Evolutionary conservation across 2,113 vertebrate genomes (phyloP).

Genomic region (Epinephelus lanceolatus): DNA sequence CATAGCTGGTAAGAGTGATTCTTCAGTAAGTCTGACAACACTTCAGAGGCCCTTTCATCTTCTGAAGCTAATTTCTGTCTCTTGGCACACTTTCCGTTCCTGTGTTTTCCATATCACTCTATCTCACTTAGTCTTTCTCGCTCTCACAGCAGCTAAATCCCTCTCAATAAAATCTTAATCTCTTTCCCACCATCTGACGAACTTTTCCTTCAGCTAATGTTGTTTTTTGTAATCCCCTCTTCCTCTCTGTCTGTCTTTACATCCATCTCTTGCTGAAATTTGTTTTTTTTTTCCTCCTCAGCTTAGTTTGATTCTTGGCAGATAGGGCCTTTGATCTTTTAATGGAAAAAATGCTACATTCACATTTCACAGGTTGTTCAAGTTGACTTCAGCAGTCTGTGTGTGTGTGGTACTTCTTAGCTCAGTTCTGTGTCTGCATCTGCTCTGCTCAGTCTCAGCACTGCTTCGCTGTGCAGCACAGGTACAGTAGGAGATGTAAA

Average conservation of each 20-base stretch:
- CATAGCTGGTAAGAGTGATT: constrained; percentile 82
- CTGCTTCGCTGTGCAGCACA: constrained; percentile 49
- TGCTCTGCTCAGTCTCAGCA: constrained; percentile 45
- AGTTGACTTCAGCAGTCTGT: constrained; percentile 82
- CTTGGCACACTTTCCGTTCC: constrained; percentile 56
- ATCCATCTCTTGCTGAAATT: constrained; percentile 69
- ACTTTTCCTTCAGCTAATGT: constrained; percentile 65
- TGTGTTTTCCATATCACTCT: constrained; percentile 64
- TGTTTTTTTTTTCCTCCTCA: constrained; percentile 75
- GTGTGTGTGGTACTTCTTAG: constrained; percentile 63
- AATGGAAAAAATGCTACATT: constrained; percentile 87
- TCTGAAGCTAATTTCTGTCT: constrained; percentile 66
- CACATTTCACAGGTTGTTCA: constrained; percentile 93
- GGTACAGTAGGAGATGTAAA: constrained; percentile 63
- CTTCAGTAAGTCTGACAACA: constrained; percentile 69
- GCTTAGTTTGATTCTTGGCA: constrained; percentile 78
- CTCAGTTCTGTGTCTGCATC: constrained; percentile 51
- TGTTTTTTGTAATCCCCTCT: constrained; percentile 56
- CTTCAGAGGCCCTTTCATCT: constrained; percentile 64
- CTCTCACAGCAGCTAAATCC: constrained; percentile 66
- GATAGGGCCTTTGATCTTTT: constrained; percentile 79
- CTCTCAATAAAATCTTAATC: constrained; percentile 65
- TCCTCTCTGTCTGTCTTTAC: constrained; percentile 62
- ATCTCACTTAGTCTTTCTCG: constrained; percentile 52
- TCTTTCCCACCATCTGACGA: constrained; percentile 52